These are phyloP conservation scores for Steinernema feltiae DNA, from an alignment of 1,140 invertebrate species.

Conservation along the genomic window DNA sequence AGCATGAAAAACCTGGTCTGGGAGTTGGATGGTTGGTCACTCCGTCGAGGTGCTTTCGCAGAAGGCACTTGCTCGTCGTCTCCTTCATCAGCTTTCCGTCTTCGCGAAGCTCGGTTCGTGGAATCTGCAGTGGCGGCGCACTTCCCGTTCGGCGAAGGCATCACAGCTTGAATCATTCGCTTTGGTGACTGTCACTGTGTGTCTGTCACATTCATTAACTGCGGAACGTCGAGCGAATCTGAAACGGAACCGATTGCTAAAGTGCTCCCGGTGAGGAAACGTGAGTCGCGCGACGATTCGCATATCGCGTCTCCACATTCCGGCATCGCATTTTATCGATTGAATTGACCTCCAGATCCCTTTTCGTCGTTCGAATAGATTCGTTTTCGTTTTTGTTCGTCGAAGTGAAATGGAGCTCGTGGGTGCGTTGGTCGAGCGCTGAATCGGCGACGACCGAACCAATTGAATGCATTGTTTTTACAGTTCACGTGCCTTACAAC, in stretches of 20 bases:
- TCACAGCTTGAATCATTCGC: not conserved
- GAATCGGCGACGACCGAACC: not conserved
- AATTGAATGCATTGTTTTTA: not conserved
- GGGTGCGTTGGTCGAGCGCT: too few relatives aligned
- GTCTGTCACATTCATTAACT: not conserved
- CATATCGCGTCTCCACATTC: too few relatives aligned
- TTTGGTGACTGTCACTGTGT: not conserved
- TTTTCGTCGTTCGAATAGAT: not conserved
- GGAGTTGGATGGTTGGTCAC: not conserved
- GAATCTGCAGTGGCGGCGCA: not conserved
- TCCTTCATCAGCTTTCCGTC: not conserved
- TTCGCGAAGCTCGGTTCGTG: not conserved
- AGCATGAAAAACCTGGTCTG: not conserved
- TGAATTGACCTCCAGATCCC: not conserved
- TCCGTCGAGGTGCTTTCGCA: not conserved
- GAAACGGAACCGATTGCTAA: too few relatives aligned
- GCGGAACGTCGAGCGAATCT: too few relatives aligned
- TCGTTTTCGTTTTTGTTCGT: not conserved
- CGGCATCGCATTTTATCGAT: not conserved
- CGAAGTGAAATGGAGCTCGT: not conserved
- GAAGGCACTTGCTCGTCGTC: not conserved
- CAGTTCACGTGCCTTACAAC: conserved; percentile 2
- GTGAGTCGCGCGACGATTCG: not conserved
- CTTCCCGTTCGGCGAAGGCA: conserved; percentile 4
- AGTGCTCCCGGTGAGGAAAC: too few relatives aligned